A percentile compares a stretch with the other conserved stretches of the same genome.
Conservation (phyloP, 2,113 vertebrate genomes). For the Hemiprocne comata region DNA sequence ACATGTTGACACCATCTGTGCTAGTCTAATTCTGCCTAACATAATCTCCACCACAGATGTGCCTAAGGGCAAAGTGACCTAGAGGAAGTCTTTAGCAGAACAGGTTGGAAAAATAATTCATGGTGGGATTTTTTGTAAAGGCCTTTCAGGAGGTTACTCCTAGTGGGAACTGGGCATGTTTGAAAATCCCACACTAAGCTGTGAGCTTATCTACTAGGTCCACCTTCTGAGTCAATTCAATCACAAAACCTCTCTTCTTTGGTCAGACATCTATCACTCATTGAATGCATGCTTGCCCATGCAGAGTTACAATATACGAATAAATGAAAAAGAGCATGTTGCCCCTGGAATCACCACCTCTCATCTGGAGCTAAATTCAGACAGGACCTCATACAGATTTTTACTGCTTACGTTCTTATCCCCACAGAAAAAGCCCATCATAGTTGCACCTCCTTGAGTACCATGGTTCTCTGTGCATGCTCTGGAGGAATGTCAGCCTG, state of each 20-base stretch:
- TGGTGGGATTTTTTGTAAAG: neutral
- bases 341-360: neutral
- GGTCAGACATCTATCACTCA: neutral
- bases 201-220: neutral
- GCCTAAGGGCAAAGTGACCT: neutral
- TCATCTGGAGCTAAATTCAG: neutral
- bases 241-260: neutral
- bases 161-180: neutral
- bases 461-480: accelerated
- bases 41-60: neutral
- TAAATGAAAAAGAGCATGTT: neutral
- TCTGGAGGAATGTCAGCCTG: neutral
- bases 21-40: neutral
- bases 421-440: neutral
- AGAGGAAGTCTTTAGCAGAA: neutral
- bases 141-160: neutral
- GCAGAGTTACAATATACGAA: neutral
- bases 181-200: neutral
- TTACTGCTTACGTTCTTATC: neutral
- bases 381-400: neutral
- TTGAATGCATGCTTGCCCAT: neutral
- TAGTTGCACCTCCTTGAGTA: neutral
- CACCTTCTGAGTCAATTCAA: neutral
- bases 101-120: neutral
- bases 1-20: neutral